Evolutionary conservation across 2,113 vertebrate genomes (phyloP), one percentile per base, ranked within the genome.

Genomic region (Prunella fulvescens): DNA sequence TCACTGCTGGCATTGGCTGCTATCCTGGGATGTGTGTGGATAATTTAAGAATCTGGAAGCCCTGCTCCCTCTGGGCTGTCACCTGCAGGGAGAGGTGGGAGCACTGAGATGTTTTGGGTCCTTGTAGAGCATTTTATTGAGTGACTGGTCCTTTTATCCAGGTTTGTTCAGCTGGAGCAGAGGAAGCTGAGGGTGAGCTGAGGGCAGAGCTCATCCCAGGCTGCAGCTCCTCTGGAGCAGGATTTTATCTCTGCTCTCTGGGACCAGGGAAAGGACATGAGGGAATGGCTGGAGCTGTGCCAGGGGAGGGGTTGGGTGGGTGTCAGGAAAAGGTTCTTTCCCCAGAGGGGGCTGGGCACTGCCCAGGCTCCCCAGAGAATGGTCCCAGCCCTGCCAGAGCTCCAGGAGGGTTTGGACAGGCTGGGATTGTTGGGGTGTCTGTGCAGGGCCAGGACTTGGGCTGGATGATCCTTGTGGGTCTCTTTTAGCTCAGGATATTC

Each of bases 311-410:
- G 42, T 33, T 19, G 44, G 28, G 4, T n/a, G 33, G 51, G 16
- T 4, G 0, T 66, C 22, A 44, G 51, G 44, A 2, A 71, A 42
- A 39, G 15, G 7, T 7, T 24, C 31, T 60, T 39, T 12, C 33
- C 31, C 22, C 44, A 28, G 33, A 81, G 33, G 44, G 51, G 44
- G 51, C 7, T 44, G 69, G 47, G 33, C 37, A 45, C 69, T 74
- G 78, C 1, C 7, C 86, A 60, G 39, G 39, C 53, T 60, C 19
- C 33, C 53, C 28, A 29, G 28, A 45, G 26, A 50, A 31, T 58
- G 48, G 4, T 1, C 42, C 3, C 0, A 0, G 15, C 8, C 33
- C 33, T 72, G 44, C 50, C 44, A 45, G 37, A 66, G 44, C 61
- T 81, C 4, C 45, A 60, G 60, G 16, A 29, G 23, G 0, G 0